Conservation (phyloP, 2,797 vertebrate genomes). For the Amblyopsis hoosieri region DNA sequence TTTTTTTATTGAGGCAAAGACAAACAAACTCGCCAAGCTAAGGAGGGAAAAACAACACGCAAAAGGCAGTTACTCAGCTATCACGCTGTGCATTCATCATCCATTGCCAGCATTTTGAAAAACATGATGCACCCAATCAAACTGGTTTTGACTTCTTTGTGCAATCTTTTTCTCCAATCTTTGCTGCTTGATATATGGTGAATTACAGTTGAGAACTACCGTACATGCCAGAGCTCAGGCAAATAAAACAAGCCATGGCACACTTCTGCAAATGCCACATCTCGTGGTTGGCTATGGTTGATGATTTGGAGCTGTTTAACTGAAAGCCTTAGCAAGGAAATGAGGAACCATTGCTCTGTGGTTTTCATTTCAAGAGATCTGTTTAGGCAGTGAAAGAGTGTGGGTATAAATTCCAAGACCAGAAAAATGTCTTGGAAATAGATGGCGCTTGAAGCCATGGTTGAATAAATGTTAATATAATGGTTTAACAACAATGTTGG, state of each 20-base stretch:
- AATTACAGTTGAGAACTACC: background rate
- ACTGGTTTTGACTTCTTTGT: no score
- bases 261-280: background rate
- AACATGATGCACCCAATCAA: no score
- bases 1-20: no score
- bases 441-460: conserved; percentile 42
- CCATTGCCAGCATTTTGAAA: no score
- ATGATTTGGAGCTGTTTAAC: background rate
- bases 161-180: no score
- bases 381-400: conserved; percentile 9
- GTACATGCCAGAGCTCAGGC: background rate
- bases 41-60: no score
- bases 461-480: conserved; percentile 50
- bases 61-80: no score
- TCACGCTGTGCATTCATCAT: no score
- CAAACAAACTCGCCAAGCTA: no score
- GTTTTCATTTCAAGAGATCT: conserved; percentile 1
- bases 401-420: conserved; percentile 21
- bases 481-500: conserved; percentile 23
- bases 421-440: conserved; percentile 34
- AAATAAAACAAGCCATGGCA: background rate
- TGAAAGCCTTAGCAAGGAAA: conserved; percentile 7
- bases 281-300: background rate
- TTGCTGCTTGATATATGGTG: background rate
- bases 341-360: conserved; percentile 4